These are phyloP conservation scores for Andrena minutula DNA, from an alignment of 2,888 invertebrate species.

Conservation along the genomic window DNA sequence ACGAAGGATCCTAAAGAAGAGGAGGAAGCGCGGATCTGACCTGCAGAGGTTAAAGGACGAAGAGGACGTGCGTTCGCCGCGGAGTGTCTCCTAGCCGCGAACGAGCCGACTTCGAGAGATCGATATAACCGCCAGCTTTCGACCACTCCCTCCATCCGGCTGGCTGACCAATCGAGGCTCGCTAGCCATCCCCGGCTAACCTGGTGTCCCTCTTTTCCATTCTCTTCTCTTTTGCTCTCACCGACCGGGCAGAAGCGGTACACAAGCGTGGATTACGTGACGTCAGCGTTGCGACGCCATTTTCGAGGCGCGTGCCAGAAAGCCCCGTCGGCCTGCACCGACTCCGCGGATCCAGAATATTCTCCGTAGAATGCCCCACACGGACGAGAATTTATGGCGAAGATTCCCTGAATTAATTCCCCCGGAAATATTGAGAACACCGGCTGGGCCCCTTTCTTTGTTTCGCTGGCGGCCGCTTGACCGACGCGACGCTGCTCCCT, in stretches of 20 bases:
- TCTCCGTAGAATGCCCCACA: slow-evolving; percentile 66
- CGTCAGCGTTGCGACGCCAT: slow-evolving; percentile 82
- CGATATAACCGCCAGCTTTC: slow-evolving; percentile 81
- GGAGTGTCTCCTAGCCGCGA: slow-evolving; percentile 55
- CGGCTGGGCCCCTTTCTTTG: slow-evolving; percentile 38
- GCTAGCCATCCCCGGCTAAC: slow-evolving; percentile 79
- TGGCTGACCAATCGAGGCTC: slow-evolving; percentile 82
- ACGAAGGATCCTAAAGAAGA: neutral
- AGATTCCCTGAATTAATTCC: slow-evolving; percentile 63
- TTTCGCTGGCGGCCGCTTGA: slow-evolving; percentile 29
- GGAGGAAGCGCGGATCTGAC: neutral
- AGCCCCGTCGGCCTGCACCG: slow-evolving; percentile 60
- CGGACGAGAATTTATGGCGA: slow-evolving; percentile 63
- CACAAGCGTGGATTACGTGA: slow-evolving; percentile 77
- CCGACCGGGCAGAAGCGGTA: slow-evolving; percentile 45
- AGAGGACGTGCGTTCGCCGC: slow-evolving; percentile 64
- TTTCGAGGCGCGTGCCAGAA: slow-evolving; percentile 83
- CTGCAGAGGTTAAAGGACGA: slow-evolving; percentile 45
- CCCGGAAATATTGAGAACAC: slow-evolving; percentile 51
- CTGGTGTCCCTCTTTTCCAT: slow-evolving; percentile 67
- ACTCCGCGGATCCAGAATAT: slow-evolving; percentile 61
- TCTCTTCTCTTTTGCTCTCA: slow-evolving; percentile 73
- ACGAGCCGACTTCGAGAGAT: slow-evolving; percentile 78
- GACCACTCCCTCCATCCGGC: slow-evolving; percentile 83
- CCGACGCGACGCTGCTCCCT: slow-evolving; percentile 11